phyloP scores from a whole-genome alignment of 2,113 vertebrate genomes.

The Sigmodon hispidus region DNA sequence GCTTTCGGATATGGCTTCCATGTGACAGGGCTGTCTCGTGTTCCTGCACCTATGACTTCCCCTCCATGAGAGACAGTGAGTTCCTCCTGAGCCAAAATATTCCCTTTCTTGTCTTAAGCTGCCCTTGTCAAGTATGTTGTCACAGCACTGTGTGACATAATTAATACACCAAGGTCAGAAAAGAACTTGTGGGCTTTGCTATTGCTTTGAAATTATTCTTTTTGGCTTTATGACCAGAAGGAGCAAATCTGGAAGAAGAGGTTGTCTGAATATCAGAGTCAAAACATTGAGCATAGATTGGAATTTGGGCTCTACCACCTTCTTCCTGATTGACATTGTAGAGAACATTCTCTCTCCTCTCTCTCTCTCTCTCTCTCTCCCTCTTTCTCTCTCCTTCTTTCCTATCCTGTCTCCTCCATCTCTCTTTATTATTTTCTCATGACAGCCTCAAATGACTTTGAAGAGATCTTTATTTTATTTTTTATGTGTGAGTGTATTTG shows the following conservation, averaged over 20 bases:
- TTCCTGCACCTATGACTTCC: neutral
- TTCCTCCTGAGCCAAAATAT: neutral
- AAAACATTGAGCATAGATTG: neutral
- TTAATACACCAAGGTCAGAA: neutral
- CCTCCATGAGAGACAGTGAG: neutral
- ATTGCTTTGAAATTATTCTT: neutral
- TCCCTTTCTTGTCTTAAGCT: neutral
- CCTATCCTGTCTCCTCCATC: neutral
- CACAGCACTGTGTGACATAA: neutral
- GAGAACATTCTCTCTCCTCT: too few relatives aligned
- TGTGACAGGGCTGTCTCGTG: neutral
- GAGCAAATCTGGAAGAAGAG: neutral
- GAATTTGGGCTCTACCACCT: neutral
- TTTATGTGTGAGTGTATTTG: neutral
- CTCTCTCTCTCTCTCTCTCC: neutral
- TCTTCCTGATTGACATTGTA: neutral
- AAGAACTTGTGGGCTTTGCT: neutral
- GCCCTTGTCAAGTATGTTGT: neutral
- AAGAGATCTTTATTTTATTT: neutral
- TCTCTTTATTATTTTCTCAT: neutral
- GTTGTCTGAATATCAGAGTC: neutral
- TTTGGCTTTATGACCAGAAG: neutral
- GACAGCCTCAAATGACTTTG: neutral
- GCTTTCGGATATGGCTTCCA: neutral
- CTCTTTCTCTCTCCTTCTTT: neutral